Conservation (phyloP, 2,888 invertebrate species). For the Podabrus alpinus region DNA sequence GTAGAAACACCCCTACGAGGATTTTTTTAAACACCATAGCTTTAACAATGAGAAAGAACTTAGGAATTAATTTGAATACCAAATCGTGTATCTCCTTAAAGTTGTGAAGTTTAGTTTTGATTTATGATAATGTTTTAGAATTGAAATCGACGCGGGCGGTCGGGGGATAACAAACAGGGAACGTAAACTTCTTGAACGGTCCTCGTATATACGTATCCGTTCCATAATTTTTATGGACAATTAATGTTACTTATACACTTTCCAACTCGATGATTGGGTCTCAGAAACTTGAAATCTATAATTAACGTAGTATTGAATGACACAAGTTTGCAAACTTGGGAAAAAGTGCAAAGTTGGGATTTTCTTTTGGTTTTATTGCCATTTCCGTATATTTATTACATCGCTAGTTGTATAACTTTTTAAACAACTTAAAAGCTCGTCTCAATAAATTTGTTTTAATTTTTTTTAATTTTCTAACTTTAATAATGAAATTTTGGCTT, state of each 20-base stretch:
- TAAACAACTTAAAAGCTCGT: neutral
- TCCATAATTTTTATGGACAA: neutral
- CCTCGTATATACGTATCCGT: neutral
- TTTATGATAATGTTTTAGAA: neutral
- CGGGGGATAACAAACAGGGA: neutral
- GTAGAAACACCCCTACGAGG: neutral
- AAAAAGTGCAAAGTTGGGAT: neutral
- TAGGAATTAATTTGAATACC: neutral
- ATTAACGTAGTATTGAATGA: neutral
- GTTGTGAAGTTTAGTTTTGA: neutral
- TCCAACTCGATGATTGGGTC: neutral
- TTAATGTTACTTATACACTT: neutral
- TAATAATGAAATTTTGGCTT: neutral
- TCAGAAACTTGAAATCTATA: neutral
- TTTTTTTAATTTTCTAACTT: neutral
- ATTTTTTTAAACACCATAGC: neutral
- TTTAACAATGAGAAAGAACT: neutral
- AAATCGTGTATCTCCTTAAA: neutral
- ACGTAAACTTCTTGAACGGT: neutral
- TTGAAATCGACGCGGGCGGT: neutral
- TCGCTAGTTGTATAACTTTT: neutral
- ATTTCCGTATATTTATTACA: neutral
- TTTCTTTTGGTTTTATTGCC: neutral
- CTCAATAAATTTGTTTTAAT: neutral
- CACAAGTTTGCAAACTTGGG: neutral